A percentile compares a stretch with the other conserved stretches of the same genome.
Evolutionary conservation across 2,113 vertebrate species (phyloP).

Genomic region (Paramormyrops kingsleyae): DNA sequence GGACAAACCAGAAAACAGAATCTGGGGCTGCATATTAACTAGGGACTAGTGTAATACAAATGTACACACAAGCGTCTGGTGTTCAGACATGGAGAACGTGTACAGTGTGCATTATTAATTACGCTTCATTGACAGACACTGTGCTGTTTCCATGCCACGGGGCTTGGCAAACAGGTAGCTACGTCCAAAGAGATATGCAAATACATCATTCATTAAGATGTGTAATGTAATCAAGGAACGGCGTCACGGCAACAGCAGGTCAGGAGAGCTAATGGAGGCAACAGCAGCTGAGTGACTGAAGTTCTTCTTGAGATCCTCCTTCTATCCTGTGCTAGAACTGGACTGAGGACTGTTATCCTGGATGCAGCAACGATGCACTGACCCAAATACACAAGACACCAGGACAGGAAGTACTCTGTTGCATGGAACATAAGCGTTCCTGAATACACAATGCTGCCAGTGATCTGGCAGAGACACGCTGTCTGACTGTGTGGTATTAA

Average conservation of each 20-base stretch:
- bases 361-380: background rate
- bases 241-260: background rate
- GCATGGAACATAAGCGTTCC: background rate
- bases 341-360: background rate
- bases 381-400: background rate
- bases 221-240: background rate
- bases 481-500: too few species aligned
- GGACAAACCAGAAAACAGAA: background rate
- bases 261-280: background rate
- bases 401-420: background rate
- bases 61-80: background rate
- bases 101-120: constrained; percentile 11
- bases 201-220: constrained; percentile 12
- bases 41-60: background rate
- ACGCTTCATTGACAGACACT: background rate
- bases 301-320: background rate
- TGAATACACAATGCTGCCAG: background rate
- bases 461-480: background rate
- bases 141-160: background rate
- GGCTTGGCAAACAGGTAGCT: background rate
- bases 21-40: background rate
- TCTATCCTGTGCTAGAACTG: background rate
- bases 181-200: background rate
- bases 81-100: background rate
- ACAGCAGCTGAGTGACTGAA: background rate